Evolutionary conservation across 2,797 vertebrate genomes (phyloP).

Genomic region (Kryptolebias ocellatus): DNA sequence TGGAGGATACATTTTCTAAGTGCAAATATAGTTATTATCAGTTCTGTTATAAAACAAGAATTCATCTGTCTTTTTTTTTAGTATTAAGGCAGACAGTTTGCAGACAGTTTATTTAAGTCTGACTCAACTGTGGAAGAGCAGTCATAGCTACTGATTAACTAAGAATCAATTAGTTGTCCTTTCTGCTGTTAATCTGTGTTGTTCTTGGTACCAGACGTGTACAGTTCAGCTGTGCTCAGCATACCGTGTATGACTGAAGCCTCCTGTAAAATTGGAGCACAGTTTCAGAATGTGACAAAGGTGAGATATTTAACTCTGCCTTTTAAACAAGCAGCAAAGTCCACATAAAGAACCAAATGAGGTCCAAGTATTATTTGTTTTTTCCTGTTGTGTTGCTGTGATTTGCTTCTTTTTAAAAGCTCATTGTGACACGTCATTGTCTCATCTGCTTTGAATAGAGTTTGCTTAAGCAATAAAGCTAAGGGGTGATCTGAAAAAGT

Average conservation of each 20-base stretch:
- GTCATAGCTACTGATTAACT: conserved; percentile 8
- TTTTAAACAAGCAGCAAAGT: too few species aligned
- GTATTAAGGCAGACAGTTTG: not conserved
- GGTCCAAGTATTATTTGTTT: too few species aligned
- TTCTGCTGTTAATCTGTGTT: not conserved
- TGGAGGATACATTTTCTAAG: too few species aligned
- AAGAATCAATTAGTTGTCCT: not conserved
- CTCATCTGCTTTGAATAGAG: too few species aligned
- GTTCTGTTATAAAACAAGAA: conserved; percentile 41
- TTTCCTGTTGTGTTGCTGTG: not conserved
- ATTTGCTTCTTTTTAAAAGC: not conserved
- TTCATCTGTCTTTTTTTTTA: not conserved
- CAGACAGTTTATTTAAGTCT: conserved; percentile 24
- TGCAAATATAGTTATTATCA: conserved; percentile 2
- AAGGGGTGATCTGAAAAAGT: too few species aligned
- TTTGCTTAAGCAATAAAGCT: too few species aligned
- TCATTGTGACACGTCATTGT: too few species aligned
- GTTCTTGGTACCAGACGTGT: not conserved
- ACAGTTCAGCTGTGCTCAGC: not conserved
- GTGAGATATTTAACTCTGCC: too few species aligned
- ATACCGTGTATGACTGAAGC: not conserved
- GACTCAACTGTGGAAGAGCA: conserved; percentile 3
- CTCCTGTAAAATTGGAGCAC: too few species aligned
- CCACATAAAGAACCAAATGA: too few species aligned
- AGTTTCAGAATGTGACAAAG: too few species aligned